Conservation (phyloP, 2,113 vertebrate species). For the Pangasianodon hypophthalmus region DNA sequence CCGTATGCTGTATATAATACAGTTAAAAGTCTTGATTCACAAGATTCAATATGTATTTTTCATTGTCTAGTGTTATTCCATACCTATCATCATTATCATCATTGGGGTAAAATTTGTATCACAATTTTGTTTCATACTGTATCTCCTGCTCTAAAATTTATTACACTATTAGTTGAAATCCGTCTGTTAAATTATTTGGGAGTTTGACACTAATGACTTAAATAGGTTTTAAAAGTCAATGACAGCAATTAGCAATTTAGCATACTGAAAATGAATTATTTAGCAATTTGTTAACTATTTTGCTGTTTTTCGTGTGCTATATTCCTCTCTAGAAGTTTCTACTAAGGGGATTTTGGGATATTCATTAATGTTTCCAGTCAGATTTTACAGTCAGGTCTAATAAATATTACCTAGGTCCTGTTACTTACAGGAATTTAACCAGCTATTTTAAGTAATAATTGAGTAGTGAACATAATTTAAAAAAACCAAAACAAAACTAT, state of each 20-base stretch:
- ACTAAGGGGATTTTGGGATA: background rate
- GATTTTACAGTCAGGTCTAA: background rate
- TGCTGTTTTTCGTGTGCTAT: background rate
- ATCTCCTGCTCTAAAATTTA: background rate
- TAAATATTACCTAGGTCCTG: too few species aligned
- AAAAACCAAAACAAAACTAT: background rate
- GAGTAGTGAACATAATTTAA: background rate
- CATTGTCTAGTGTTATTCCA: background rate
- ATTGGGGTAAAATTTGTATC: background rate
- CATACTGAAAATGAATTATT: too few species aligned
- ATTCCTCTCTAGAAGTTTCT: background rate
- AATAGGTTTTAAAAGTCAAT: too few species aligned
- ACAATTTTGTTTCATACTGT: too few species aligned
- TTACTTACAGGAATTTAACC: background rate
- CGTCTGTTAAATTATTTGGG: background rate
- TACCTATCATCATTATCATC: background rate
- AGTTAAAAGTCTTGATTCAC: background rate
- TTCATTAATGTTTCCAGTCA: background rate
- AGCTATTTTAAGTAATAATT: background rate
- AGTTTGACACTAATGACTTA: too few species aligned
- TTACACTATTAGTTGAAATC: background rate
- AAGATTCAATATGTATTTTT: background rate
- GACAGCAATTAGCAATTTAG: too few species aligned
- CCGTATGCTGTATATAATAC: background rate
- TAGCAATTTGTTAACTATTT: background rate